Evolutionary conservation across 1,140 invertebrate genomes (phyloP), one percentile per base, ranked within the genome.

Genomic region (Galleria mellonella): DNA sequence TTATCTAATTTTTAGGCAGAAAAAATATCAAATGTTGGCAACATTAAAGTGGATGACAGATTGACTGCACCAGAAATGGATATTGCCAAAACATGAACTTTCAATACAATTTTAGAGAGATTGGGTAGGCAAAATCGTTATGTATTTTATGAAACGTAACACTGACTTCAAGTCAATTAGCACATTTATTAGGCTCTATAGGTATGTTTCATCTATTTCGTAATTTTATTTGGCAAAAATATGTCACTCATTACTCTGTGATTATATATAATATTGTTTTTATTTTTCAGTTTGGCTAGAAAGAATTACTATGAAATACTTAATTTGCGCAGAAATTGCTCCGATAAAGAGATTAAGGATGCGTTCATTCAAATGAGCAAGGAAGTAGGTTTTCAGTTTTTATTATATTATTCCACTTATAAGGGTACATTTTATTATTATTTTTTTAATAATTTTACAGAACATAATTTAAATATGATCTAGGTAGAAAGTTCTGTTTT

Each of bases 321-420:
- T 10, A 87, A 89, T 46, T 56, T 90, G 32, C 62, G 57, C 4
- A 79, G 49, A 47, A 85, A 88, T 48, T 89, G 89, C 62, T 74
- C 78, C 2, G 73, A 83, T 27, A 88, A 85, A 69, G 88, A 90
- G 31, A 88, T 90, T 17, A 86, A 89, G 40, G 83, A 87, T 47
- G 88, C 89, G 6, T 90, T 88, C 42, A 86, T 90, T 9, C 67
- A 79, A 47, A 73, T 90, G 50, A 90, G 88, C 23, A 90, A 90
- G 74, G 68, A 88, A 70, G 89, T 89, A 61, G 65, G 71, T 48
- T 23, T 23, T n/a, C n/a, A n/a, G 17, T 2, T 3, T 23, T 23
- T 23, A 23, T 23, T 6, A 23, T 23, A 23, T 23, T 6, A n/a
- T n/a, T n/a, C n/a, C n/a, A n/a, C n/a, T n/a, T n/a, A n/a, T n/a